Conservation (phyloP, 2,797 vertebrate genomes). For the Aulostomus chinensis region DNA sequence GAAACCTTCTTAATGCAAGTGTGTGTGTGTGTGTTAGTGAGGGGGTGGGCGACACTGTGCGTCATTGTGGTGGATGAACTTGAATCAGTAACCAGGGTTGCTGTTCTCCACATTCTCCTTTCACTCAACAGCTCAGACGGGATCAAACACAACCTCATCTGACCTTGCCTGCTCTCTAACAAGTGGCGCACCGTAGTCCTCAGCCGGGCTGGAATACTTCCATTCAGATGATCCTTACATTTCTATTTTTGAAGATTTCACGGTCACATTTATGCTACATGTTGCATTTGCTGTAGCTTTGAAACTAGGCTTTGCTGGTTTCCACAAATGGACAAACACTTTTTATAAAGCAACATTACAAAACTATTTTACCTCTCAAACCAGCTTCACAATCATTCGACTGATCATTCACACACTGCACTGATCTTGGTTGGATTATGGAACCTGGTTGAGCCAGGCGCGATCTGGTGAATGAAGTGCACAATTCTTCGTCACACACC, state of each 20-base stretch:
- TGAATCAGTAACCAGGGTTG: constrained; percentile 59
- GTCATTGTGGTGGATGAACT: constrained; percentile 60
- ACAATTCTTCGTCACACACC: too few species aligned
- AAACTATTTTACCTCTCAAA: too few species aligned
- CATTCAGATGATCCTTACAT: constrained; percentile 4
- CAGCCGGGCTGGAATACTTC: not conserved
- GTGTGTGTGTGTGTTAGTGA: constrained; percentile 1
- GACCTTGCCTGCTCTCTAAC: constrained; percentile 7
- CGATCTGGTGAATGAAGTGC: too few species aligned
- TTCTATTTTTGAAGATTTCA: constrained; percentile 13
- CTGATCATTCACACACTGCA: too few species aligned
- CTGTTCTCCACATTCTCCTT: constrained; percentile 53
- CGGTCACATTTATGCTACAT: too few species aligned
- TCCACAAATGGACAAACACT: not conserved
- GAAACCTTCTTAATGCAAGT: constrained; percentile 12
- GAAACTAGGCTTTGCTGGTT: not conserved
- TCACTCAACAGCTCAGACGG: constrained; percentile 32
- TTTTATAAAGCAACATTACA: not conserved
- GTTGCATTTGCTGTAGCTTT: not conserved
- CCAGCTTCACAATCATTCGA: too few species aligned
- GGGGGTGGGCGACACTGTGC: constrained; percentile 30
- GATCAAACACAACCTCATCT: constrained; percentile 46
- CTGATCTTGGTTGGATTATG: too few species aligned
- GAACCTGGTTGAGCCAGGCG: too few species aligned
- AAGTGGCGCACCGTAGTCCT: constrained; percentile 26